phyloP scores from a whole-genome alignment of 92 coral and sea anemone species.

The Pocillopora grandis region DNA sequence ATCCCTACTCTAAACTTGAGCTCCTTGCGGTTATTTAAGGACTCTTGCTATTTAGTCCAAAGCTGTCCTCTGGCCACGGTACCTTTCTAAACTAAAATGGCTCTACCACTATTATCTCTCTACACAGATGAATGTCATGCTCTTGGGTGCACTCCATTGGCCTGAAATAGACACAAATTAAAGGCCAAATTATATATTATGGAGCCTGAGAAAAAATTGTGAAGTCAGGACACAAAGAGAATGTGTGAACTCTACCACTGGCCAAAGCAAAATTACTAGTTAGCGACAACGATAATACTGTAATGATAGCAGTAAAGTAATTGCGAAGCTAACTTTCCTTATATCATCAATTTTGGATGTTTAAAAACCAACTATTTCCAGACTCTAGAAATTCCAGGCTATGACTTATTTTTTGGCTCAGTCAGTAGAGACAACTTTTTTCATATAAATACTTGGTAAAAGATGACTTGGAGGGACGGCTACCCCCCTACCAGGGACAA shows the following conservation, averaged over 20 bases:
- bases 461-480: not conserved
- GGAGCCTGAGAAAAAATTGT: too few relatives aligned
- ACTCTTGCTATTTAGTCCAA: slow-evolving; percentile 50
- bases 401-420: too few relatives aligned
- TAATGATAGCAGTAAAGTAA: too few relatives aligned
- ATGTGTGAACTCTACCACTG: too few relatives aligned
- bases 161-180: not conserved
- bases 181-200: not conserved
- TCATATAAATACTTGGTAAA: not conserved
- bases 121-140: slow-evolving; percentile 40
- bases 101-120: slow-evolving; percentile 53
- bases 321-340: too few relatives aligned
- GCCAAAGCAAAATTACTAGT: too few relatives aligned
- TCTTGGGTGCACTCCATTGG: slow-evolving; percentile 58
- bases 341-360: too few relatives aligned
- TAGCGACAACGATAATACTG: too few relatives aligned
- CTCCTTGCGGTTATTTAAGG: slow-evolving; percentile 39
- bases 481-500: not conserved
- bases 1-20: slow-evolving; percentile 35
- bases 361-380: too few relatives aligned
- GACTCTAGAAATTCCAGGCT: too few relatives aligned
- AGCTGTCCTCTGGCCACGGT: slow-evolving; percentile 38
- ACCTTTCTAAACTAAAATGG: slow-evolving; percentile 52
- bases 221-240: too few relatives aligned
- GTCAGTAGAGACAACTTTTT: too few relatives aligned